Conservation (phyloP, 2,888 invertebrate genomes). For the Dolichomitus sp. region DNA sequence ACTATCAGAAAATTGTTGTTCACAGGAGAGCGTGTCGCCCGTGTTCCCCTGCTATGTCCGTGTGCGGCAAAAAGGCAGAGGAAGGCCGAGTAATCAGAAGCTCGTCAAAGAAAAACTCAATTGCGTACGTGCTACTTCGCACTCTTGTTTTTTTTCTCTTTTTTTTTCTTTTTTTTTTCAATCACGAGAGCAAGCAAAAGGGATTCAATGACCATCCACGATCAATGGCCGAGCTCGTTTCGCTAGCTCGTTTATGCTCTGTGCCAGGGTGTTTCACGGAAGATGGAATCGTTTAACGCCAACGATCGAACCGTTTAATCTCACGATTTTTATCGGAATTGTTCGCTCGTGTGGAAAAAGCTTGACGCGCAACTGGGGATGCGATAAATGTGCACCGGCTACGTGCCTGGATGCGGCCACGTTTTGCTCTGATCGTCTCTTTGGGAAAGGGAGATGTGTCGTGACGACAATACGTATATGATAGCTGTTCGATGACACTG, state of each 20-base stretch:
- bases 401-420: neutral
- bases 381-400: conserved; percentile 27
- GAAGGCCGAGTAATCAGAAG: conserved; percentile 22
- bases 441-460: conserved; percentile 39
- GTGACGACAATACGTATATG: conserved; percentile 44
- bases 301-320: conserved; percentile 58
- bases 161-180: conserved; percentile 13
- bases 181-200: conserved; percentile 37
- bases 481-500: conserved; percentile 21
- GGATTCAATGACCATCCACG: conserved; percentile 35
- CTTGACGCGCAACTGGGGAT: conserved; percentile 22
- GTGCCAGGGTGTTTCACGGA: conserved; percentile 45
- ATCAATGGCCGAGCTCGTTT: conserved; percentile 36
- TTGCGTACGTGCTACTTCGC: conserved; percentile 23
- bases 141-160: neutral
- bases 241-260: conserved; percentile 20
- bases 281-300: conserved; percentile 55
- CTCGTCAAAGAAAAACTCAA: conserved; percentile 29
- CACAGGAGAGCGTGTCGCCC: neutral
- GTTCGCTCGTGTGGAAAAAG: conserved; percentile 52
- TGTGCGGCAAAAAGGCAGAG: neutral
- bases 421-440: conserved; percentile 12
- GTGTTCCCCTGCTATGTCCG: neutral
- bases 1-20: conserved; percentile 37
- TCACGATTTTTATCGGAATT: conserved; percentile 56